Evolutionary conservation across 2,888 invertebrate species (phyloP).

Genomic region (Dynastes tityus): DNA sequence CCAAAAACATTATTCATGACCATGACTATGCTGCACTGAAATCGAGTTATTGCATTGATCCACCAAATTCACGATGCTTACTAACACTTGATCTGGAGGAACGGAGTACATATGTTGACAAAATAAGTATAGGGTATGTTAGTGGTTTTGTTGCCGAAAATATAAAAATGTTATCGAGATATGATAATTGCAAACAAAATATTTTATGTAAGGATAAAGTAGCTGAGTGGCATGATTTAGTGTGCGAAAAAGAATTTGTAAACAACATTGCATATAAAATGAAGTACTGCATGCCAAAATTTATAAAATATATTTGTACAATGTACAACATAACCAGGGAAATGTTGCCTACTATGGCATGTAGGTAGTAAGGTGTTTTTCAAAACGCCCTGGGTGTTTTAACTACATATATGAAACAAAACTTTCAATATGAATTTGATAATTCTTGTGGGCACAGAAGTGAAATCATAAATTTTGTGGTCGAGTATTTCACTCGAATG

Average conservation of each 20-base stretch:
- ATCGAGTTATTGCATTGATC: no score
- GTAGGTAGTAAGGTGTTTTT: background rate
- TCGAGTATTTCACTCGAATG: background rate
- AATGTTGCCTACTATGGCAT: background rate
- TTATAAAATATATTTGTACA: constrained; percentile 2
- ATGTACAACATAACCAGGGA: constrained; percentile 1
- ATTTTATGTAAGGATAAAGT: constrained; percentile 3
- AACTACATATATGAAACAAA: background rate
- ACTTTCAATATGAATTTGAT: background rate
- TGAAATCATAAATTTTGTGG: background rate
- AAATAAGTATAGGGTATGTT: constrained; percentile 1
- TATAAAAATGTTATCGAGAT: constrained; percentile 1
- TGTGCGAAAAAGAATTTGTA: background rate
- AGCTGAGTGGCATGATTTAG: constrained; percentile 8
- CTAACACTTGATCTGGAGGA: no score
- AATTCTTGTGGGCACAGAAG: background rate
- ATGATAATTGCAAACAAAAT: background rate
- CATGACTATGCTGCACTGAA: no score
- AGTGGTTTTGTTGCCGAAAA: background rate
- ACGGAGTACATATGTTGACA: background rate
- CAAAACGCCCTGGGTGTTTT: background rate
- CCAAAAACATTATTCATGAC: no score
- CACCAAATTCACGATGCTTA: no score
- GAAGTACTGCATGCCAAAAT: constrained; percentile 8
- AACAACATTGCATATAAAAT: constrained; percentile 6